These are phyloP conservation scores for Sinhomidia bicolor DNA, from an alignment of 2,888 invertebrate species.

Conservation along the genomic window DNA sequence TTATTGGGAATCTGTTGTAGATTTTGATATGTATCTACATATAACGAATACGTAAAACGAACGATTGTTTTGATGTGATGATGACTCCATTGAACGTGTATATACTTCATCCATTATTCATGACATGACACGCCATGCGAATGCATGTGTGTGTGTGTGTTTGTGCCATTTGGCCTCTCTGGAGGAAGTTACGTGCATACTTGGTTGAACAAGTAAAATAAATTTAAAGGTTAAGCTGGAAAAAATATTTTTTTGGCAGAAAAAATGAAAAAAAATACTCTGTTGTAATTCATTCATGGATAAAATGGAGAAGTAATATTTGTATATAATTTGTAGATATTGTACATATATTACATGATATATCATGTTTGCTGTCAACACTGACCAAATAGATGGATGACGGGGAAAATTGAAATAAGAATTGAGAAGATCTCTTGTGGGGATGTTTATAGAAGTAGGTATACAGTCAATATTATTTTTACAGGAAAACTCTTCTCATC, in stretches of 20 bases:
- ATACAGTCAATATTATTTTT: conserved; percentile 26
- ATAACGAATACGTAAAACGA: not conserved
- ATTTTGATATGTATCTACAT: not conserved
- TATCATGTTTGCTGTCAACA: conserved; percentile 10
- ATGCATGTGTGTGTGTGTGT: not conserved
- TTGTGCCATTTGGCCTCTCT: conserved; percentile 53
- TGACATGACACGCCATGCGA: conserved; percentile 15
- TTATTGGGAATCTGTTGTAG: not conserved
- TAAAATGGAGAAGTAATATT: not conserved
- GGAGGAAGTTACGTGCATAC: not conserved
- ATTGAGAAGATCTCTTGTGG: not conserved
- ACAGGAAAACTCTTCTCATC: not conserved
- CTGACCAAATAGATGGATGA: not conserved
- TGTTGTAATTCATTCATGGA: not conserved
- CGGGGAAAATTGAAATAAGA: conserved; percentile 10
- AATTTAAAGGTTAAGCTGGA: conserved; percentile 1
- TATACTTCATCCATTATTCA: conserved; percentile 67
- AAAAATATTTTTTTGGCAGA: not conserved
- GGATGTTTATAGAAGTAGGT: not conserved
- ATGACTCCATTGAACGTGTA: not conserved
- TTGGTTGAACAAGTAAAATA: not conserved
- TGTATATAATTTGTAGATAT: not conserved
- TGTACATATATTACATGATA: not conserved
- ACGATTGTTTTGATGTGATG: not conserved
- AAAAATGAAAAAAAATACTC: not conserved